A percentile compares a stretch with the other conserved stretches of the same genome.
These are phyloP conservation scores for Arbacia lixula DNA, from an alignment of 53 echinoderm and acorn worm species.

Conservation along the genomic window DNA sequence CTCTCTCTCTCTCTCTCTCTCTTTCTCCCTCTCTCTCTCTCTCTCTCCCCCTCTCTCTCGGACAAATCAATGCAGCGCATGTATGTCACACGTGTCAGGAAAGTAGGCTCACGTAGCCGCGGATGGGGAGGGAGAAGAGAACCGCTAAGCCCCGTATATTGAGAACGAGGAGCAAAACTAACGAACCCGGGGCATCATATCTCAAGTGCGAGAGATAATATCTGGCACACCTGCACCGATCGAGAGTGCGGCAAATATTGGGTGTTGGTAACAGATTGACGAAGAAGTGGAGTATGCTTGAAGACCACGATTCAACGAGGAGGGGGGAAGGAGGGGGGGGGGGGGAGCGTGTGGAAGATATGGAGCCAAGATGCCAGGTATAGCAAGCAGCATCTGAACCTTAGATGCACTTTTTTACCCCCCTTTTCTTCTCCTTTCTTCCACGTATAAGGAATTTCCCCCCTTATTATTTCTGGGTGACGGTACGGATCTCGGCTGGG, in stretches of 20 bases:
- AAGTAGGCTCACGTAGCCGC: background rate
- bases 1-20: no score
- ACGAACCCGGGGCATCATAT: conserved; percentile 54
- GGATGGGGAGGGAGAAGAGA: conserved; percentile 7
- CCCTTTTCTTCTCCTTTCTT: no score
- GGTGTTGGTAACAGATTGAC: conserved; percentile 60
- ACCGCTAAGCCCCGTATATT: background rate
- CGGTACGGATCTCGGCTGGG: conserved; percentile 33
- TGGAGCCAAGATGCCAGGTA: conserved; percentile 15
- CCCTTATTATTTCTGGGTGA: conserved; percentile 43
- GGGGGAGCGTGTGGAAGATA: conserved; percentile 13
- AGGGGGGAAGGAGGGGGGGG: conserved; percentile 22
- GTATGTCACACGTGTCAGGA: conserved; percentile 36
- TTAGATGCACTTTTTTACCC: conserved; percentile 37
- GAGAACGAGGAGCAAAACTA: conserved; percentile 36
- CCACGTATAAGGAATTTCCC: conserved; percentile 29
- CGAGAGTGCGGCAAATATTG: conserved; percentile 59
- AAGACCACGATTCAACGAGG: conserved; percentile 21
- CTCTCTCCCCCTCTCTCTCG: no score
- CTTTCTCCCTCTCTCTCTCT: no score
- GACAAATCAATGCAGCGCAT: conserved; percentile 46
- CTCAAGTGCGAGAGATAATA: conserved; percentile 59
- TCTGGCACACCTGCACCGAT: conserved; percentile 52
- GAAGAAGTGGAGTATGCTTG: conserved; percentile 50
- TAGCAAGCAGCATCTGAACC: conserved; percentile 19